A percentile compares a stretch with the other conserved stretches of the same genome.
These are phyloP conservation scores for Chloroceryle inda DNA, from an alignment of 2,797 vertebrate genomes.

Conservation along the genomic window DNA sequence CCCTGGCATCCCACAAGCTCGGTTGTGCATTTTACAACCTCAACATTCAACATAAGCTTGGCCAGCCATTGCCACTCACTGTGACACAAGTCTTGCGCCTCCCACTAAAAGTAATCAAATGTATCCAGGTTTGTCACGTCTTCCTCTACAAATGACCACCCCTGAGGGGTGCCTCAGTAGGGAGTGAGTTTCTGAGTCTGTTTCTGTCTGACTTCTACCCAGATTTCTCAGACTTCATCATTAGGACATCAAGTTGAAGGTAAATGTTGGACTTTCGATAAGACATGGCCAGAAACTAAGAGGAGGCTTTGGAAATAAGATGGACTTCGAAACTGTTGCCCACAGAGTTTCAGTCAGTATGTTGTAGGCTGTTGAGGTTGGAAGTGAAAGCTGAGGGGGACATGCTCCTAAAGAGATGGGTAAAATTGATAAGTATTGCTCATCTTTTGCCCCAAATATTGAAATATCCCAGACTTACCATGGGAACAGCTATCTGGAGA, in stretches of 20 bases:
- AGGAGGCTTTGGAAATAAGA: neutral
- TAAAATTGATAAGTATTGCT: neutral
- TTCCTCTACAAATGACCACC: neutral
- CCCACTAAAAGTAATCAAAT: neutral
- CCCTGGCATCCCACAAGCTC: neutral
- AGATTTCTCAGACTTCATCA: neutral
- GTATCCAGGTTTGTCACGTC: neutral
- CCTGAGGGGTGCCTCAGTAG: neutral
- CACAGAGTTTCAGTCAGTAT: neutral
- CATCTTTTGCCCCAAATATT: accelerated
- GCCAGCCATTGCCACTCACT: neutral
- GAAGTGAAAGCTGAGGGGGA: neutral
- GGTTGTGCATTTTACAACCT: neutral
- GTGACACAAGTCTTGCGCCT: neutral
- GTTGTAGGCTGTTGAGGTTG: neutral
- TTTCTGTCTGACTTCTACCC: neutral
- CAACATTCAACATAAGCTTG: neutral
- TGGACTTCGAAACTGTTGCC: neutral
- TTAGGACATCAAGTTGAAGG: neutral
- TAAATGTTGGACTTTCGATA: neutral
- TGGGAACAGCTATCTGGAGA: neutral
- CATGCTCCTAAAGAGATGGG: neutral
- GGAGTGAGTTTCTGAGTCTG: neutral
- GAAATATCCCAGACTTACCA: neutral
- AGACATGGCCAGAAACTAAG: neutral